These are phyloP conservation scores for Xanthia icteritia DNA, from an alignment of 2,888 invertebrate genomes.

Conservation along the genomic window DNA sequence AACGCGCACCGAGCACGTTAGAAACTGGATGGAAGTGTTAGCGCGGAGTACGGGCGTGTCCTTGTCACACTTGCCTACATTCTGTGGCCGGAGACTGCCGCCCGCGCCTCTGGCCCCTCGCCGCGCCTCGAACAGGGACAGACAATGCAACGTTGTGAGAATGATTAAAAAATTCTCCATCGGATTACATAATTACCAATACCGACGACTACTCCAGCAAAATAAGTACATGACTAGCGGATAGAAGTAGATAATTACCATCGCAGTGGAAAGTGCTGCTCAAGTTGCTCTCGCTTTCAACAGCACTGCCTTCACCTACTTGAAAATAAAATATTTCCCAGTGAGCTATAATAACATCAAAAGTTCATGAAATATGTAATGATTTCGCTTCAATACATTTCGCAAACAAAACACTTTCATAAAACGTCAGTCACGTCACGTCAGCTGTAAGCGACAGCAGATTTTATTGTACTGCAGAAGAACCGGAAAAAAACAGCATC, in stretches of 20 bases:
- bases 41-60: conserved; percentile 89
- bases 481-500: conserved; percentile 87
- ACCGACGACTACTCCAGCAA: conserved; percentile 43
- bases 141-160: conserved; percentile 86
- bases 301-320: conserved; percentile 5
- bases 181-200: conserved; percentile 73
- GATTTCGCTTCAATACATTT: conserved; percentile 37
- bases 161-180: conserved; percentile 80
- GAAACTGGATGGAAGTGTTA: conserved; percentile 90
- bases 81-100: conserved; percentile 84
- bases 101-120: conserved; percentile 78
- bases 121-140: conserved; percentile 82
- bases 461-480: conserved; percentile 77
- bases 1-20: conserved; percentile 88
- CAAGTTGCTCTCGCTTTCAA: conserved; percentile 57
- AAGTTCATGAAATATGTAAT: conserved; percentile 44
- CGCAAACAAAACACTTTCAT: conserved; percentile 64
- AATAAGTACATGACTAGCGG: conserved; percentile 38
- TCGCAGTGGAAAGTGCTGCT: conserved; percentile 45
- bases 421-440: conserved; percentile 50
- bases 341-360: conserved; percentile 17
- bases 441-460: conserved; percentile 42
- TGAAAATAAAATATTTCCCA: conserved; percentile 22
- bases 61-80: conserved; percentile 91
- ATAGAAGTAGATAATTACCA: conserved; percentile 18